Evolutionary conservation across 1,140 invertebrate species (phyloP), one percentile per base, ranked within the genome.

Genomic region (Chymomyza costata): DNA sequence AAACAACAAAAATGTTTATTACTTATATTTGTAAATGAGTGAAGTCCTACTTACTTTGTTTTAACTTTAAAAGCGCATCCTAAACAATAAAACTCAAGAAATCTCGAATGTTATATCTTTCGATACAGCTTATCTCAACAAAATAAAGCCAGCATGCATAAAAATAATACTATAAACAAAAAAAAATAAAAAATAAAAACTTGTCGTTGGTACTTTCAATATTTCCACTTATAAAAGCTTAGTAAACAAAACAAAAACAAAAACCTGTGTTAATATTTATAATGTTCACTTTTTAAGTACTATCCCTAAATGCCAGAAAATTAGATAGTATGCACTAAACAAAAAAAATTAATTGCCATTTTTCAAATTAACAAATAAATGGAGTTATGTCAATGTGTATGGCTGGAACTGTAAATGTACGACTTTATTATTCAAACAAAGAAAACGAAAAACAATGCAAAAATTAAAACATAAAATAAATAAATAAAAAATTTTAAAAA

Each of bases 181-280:
- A n/a, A n/a, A n/a, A n/a, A n/a, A n/a, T n/a, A n/a, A n/a, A n/a
- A n/a, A n/a, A n/a, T n/a, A n/a, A n/a, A n/a, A n/a, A n/a, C n/a
- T n/a, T n/a, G n/a, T n/a, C n/a, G n/a, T n/a, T n/a, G n/a, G n/a
- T n/a, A n/a, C n/a, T n/a, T n/a, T n/a, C n/a, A n/a, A n/a, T 15
- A 49, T 43, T 40, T 47, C 21, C 25, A 39, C 17, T 41, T 15
- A 56, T 40, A 49, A 32, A 15, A n/a, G n/a, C n/a, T n/a, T n/a
- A n/a, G n/a, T n/a, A n/a, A n/a, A n/a, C n/a, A n/a, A n/a, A n/a
- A n/a, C n/a, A n/a, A n/a, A n/a, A n/a, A 28, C 10, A 57, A 57
- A 39, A 65, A 74, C 69, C 70, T 74, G 70, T 74, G 70, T 74
- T 74, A 76, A 74, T 74, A 74, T 76, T 58, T 76, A 65, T 73